Evolutionary conservation across 2,797 vertebrate species (phyloP), one percentile per base, ranked within the genome.

Genomic region (Vipera ursinii): DNA sequence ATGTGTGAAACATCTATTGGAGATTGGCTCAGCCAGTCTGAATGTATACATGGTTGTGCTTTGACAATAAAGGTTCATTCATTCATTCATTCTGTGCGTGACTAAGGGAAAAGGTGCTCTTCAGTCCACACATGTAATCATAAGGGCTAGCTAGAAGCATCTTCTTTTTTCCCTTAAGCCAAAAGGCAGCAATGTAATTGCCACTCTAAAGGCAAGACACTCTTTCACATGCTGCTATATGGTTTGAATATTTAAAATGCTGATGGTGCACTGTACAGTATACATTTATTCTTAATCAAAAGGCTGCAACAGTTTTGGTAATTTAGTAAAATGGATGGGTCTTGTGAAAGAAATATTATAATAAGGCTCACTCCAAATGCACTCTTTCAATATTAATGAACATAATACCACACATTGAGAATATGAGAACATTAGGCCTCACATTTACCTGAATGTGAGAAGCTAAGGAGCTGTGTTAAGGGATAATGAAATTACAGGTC

Each of bases 261-360:
- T 91, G 86, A 44, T 44, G 6, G 89, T 51, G 2, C 2, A 89
- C 0, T 92, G 44, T 92, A 89, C 0, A 91, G 44, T 92, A 93
- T 94, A 92, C 24, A n/a, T 93, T 94, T 22, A 88, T 0, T 92
- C 91, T 94, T 56, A 69, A 91, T 26, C 91, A 94, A 55, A 94
- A 87, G 87, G 88, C 92, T 92, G n/a, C 94, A 93, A 91, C n/a
- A 17, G 0, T 8, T 91, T 89, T 9, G 57, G 86, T 10, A 88
- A 8, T 73, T 93, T 91, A 90, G 13, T 65, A 61, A 92, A 92
- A 86, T 90, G 15, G 28, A 93, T 89, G 4, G 57, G 63, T 53
- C 55, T 92, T 26, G 56, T 90, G 91, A 93, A 90, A 88, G 86
- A 88, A 91, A 63, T 60, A 24, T 38, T 93, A 92, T 94, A 92